Conservation (phyloP, 2,113 vertebrate species). For the Odobenus rosmarus region DNA sequence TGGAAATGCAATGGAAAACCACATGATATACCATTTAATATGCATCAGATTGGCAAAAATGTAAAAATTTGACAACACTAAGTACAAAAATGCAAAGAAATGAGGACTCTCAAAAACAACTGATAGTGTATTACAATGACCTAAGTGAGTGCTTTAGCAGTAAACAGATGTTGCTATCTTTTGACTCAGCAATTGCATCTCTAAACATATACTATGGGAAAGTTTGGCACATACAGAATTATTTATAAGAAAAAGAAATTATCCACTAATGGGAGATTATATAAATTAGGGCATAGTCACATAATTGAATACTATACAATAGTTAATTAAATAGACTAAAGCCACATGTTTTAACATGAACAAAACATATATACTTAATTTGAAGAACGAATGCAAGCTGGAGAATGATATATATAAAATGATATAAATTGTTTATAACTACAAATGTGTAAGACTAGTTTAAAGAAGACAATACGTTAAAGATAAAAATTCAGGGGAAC, state of each 20-base stretch:
- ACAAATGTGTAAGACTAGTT: background rate
- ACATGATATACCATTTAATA: background rate
- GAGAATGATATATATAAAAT: background rate
- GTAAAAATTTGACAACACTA: background rate
- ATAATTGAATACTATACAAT: background rate
- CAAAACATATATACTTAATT: background rate
- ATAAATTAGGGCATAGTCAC: background rate
- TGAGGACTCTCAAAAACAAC: background rate
- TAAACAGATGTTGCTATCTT: background rate
- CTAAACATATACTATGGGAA: background rate
- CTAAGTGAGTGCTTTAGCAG: background rate
- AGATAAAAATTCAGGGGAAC: background rate
- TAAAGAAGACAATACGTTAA: background rate
- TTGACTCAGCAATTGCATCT: background rate
- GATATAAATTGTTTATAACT: background rate
- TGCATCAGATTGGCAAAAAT: background rate
- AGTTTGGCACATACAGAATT: background rate
- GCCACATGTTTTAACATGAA: background rate
- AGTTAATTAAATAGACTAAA: background rate
- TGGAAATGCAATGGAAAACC: background rate
- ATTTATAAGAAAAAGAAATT: background rate
- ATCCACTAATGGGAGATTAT: background rate
- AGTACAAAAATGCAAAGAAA: background rate
- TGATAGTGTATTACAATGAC: background rate
- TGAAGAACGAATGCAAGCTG: background rate